Evolutionary conservation across 2,113 vertebrate genomes (phyloP).

Genomic region (Lates calcarifer): DNA sequence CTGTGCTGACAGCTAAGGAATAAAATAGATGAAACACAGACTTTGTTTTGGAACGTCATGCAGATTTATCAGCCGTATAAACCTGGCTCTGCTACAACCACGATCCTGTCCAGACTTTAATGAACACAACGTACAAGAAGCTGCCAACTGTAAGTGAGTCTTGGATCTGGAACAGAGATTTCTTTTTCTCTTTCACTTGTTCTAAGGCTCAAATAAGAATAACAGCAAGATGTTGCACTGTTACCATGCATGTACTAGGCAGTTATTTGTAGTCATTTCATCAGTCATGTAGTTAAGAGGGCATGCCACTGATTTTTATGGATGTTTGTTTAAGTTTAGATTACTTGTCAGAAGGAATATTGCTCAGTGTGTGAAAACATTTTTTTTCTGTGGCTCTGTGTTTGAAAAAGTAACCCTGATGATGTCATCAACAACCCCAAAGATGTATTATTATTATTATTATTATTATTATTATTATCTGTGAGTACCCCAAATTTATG

Average conservation of each 20-base stretch:
- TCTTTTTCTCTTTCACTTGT: slow-evolving; percentile 2
- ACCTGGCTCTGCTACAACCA: slow-evolving; percentile 37
- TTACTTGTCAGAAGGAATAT: neutral
- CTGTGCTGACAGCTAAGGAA: slow-evolving; percentile 5
- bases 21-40: slow-evolving; percentile 9
- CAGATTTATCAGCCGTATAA: slow-evolving; percentile 41
- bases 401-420: neutral
- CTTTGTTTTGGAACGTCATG: slow-evolving; percentile 16
- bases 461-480: too few relatives aligned
- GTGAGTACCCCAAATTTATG: too few relatives aligned
- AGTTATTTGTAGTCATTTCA: neutral
- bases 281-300: neutral
- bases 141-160: slow-evolving; percentile 42
- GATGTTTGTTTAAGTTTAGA: too few relatives aligned
- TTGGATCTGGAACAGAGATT: slow-evolving; percentile 14
- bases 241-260: neutral
- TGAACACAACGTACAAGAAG: slow-evolving; percentile 26
- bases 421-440: neutral
- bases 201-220: neutral
- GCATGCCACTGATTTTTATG: neutral
- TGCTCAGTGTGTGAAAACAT: too few relatives aligned
- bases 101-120: slow-evolving; percentile 35
- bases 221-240: neutral
- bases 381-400: neutral
- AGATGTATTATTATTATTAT: too few relatives aligned